Conservation (phyloP, 2,113 vertebrate species). For the Aleadryas rufinucha region DNA sequence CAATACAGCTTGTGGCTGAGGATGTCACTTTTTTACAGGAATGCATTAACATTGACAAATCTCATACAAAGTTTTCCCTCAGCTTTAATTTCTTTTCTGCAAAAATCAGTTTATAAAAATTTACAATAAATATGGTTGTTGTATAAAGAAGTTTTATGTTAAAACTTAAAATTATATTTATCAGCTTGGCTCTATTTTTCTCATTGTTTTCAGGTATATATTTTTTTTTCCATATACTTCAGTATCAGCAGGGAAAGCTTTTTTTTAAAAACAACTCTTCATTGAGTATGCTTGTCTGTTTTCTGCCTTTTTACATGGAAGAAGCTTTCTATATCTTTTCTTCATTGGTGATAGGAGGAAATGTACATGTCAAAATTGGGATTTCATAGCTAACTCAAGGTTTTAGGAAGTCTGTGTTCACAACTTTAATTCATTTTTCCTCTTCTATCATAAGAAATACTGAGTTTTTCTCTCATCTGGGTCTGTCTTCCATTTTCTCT, state of each 20-base stretch:
- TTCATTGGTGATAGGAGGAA: not conserved
- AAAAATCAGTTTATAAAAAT: not conserved
- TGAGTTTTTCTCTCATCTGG: not conserved
- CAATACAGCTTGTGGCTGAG: not conserved
- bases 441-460: not conserved
- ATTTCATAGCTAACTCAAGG: not conserved
- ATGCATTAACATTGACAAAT: not conserved
- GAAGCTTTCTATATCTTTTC: not conserved
- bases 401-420: not conserved
- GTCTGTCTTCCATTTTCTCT: not conserved
- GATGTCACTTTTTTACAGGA: not conserved
- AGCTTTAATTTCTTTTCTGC: not conserved
- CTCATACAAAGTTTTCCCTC: not conserved
- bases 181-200: not conserved
- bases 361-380: not conserved
- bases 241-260: not conserved
- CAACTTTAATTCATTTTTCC: not conserved
- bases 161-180: not conserved
- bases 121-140: not conserved
- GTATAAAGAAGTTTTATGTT: not conserved
- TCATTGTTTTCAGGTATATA: not conserved
- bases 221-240: not conserved
- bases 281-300: not conserved
- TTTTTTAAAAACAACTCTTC: not conserved
- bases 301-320: not conserved